Evolutionary conservation across 37 sponge, comb jelly and placozoan genomes (phyloP).

Genomic region (Axinella damicornis): DNA sequence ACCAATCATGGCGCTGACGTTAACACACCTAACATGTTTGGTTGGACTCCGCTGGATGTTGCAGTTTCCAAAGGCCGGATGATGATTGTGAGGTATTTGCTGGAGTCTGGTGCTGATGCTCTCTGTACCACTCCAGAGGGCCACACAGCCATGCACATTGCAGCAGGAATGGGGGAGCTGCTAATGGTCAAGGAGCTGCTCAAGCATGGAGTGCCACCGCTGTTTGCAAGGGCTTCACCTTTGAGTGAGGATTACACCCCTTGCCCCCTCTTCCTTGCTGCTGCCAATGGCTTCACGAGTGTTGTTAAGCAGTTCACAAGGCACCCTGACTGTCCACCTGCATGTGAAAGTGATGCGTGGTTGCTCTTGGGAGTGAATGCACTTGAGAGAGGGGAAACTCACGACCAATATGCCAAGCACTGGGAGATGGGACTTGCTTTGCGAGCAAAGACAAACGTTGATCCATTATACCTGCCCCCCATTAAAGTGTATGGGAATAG

Average conservation of each 20-base stretch:
- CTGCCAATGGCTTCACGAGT: not conserved
- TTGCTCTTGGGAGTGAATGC: not conserved
- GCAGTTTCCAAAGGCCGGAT: not conserved
- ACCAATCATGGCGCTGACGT: not conserved
- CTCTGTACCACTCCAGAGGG: not conserved
- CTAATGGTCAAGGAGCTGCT: not conserved
- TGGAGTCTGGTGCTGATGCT: not conserved
- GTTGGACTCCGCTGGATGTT: not conserved
- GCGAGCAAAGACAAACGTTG: not conserved
- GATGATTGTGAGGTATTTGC: not conserved
- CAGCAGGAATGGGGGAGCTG: not conserved
- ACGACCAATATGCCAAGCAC: not conserved
- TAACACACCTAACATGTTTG: slow-evolving; percentile 2
- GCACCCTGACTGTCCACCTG: not conserved
- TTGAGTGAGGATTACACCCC: slow-evolving; percentile 3
- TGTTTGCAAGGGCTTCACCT: not conserved
- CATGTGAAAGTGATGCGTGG: not conserved
- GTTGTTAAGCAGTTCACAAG: not conserved
- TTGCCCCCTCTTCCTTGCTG: slow-evolving; percentile 4
- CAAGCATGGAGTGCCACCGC: slow-evolving; percentile 2
- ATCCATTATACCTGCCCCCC: not conserved
- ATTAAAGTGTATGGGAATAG: not conserved
- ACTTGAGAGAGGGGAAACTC: not conserved
- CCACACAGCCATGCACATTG: slow-evolving; percentile 11
- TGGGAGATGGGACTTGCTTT: not conserved